Evolutionary conservation across 1,140 invertebrate species (phyloP).

Genomic region (Ceratina calcarata): DNA sequence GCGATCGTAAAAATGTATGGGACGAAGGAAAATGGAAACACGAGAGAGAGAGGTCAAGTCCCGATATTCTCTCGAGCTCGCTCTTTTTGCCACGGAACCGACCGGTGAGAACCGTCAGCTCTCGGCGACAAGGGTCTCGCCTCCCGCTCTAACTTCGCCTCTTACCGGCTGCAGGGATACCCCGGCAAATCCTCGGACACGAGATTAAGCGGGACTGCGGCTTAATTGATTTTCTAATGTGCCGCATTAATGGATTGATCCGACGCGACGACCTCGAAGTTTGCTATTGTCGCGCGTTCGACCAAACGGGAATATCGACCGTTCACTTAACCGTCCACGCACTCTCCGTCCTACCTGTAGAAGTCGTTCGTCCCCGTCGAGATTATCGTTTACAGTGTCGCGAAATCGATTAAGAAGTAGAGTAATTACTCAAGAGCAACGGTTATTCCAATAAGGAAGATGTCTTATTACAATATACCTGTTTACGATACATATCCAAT

Average conservation of each 20-base stretch:
- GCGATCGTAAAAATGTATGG: slow-evolving; percentile 49
- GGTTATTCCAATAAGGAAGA: neutral
- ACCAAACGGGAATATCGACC: slow-evolving; percentile 26
- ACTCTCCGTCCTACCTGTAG: neutral
- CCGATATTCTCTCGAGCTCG: no score
- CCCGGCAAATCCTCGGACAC: slow-evolving; percentile 44
- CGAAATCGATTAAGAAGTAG: slow-evolving; percentile 45
- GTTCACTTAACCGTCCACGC: neutral
- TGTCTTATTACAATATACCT: no score
- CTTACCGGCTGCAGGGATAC: slow-evolving; percentile 10
- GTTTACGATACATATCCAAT: no score
- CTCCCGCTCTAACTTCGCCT: neutral
- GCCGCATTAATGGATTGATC: slow-evolving; percentile 51
- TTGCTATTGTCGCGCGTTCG: slow-evolving; percentile 39
- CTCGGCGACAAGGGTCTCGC: slow-evolving; percentile 2
- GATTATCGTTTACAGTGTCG: slow-evolving; percentile 30
- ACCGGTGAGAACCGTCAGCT: slow-evolving; percentile 42
- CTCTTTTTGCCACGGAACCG: slow-evolving; percentile 3
- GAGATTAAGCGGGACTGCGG: slow-evolving; percentile 43
- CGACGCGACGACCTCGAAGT: slow-evolving; percentile 32
- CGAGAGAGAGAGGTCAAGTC: slow-evolving; percentile 2
- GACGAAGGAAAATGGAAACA: slow-evolving; percentile 20
- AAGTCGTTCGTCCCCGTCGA: slow-evolving; percentile 16
- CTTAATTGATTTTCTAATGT: slow-evolving; percentile 58
- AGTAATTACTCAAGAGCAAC: slow-evolving; percentile 63